Percentiles rank a stretch among this genome's conserved stretches.
These are phyloP conservation scores for Homarus gammarus DNA, from an alignment of 2,888 invertebrate genomes.

Conservation along the genomic window DNA sequence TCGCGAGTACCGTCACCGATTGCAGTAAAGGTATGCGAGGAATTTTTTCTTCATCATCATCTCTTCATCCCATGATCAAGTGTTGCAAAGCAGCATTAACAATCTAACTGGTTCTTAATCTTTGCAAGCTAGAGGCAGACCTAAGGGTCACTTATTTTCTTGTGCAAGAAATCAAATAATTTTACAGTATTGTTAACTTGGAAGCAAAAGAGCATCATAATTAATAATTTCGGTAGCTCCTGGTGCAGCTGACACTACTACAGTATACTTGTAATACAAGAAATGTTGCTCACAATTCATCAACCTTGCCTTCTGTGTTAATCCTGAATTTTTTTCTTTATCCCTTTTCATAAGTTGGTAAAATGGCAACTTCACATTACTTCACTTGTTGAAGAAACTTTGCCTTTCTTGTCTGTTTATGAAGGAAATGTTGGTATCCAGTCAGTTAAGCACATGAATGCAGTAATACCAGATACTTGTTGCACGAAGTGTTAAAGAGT, in stretches of 20 bases:
- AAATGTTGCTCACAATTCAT: slow-evolving; percentile 11
- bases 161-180: slow-evolving; percentile 16
- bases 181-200: slow-evolving; percentile 11
- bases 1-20: too few species aligned
- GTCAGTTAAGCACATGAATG: slow-evolving; percentile 1
- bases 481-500: slow-evolving; percentile 3
- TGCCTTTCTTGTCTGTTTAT: not conserved
- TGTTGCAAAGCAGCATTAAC: not conserved
- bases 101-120: not conserved
- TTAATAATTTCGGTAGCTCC: not conserved
- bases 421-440: not conserved
- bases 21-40: too few species aligned
- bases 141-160: slow-evolving; percentile 8
- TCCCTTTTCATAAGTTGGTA: not conserved
- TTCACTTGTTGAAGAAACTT: slow-evolving; percentile 1
- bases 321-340: not conserved
- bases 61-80: not conserved
- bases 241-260: not conserved
- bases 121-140: not conserved
- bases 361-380: not conserved
- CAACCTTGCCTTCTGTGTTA: not conserved
- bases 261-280: slow-evolving; percentile 1
- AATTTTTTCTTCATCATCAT: not conserved
- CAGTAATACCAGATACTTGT: not conserved
- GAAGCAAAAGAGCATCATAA: slow-evolving; percentile 4